Base-by-base conservation (phyloP, 2,888 invertebrate genomes). In the Pollenia amentaria region DNA sequence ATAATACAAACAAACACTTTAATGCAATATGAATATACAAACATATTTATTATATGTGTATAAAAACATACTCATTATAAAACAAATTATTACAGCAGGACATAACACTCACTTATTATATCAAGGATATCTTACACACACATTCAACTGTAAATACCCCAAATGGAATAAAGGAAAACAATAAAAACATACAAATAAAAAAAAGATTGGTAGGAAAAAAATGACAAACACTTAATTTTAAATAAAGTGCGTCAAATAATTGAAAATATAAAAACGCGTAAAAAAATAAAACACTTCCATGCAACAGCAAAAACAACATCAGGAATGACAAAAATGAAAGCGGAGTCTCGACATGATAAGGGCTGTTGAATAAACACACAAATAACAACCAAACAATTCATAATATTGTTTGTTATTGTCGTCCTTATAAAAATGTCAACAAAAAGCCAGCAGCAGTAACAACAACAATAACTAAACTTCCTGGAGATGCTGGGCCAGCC, bases 341-440 rank as follows among this genome's bases (percentile, higher is more conserved):
- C 48, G 46, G 21, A 83, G 69, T 81, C 80, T 86, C 84, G 81
- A 89, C 89, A 85, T 78, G 85, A 89, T 88, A 88, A 88, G 88
- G 88, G 88, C 88, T 85, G 88, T 88, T 88, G 76, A 38, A 38
- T 21, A 44, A 82, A 70, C 46, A 78, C 40, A 81, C 29, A 76
- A 16, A 67, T 46, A 76, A 84, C 75, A 84, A 72, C 48, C 60
- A 48, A 46, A 84, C 72, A 77, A 73, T 88, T 85, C 87, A 81
- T 85, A 85, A 81, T 85, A 85, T 67, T 78, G 72, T 64, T 78
- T 73, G 57, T 57, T 79, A 75, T 73, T 81, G 75, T 87, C 88
- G 88, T 88, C 87, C 87, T 89, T 89, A 87, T 88, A 85, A 87
- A 89, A 88, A 87, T 88, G 87, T 87, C 87, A 88, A 87, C 82